A percentile compares a stretch with the other conserved stretches of the same genome.
Evolutionary conservation across 2,888 invertebrate genomes (phyloP).

Genomic region (Caenorhabditis becei): DNA sequence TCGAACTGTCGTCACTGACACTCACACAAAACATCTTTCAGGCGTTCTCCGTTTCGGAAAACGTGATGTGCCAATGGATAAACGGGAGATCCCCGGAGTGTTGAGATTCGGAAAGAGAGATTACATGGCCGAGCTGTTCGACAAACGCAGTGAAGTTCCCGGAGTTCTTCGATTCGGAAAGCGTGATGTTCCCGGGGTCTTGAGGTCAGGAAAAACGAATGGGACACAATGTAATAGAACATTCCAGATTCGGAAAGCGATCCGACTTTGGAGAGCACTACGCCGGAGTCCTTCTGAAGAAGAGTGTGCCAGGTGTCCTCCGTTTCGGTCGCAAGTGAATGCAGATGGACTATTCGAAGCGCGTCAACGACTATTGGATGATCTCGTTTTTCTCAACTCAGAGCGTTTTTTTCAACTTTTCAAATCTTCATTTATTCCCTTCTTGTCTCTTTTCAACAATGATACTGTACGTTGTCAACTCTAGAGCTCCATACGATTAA

Average conservation of each 20-base stretch:
- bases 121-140: constrained; percentile 51
- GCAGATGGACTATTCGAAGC: constrained; percentile 38
- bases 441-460: constrained; percentile 51
- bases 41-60: constrained; percentile 72
- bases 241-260: constrained; percentile 67
- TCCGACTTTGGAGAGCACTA: constrained; percentile 63
- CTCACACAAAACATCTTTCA: constrained; percentile 14
- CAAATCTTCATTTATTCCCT: constrained; percentile 10
- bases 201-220: constrained; percentile 63
- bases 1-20: neutral
- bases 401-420: constrained; percentile 26
- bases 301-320: constrained; percentile 73
- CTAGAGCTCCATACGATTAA: constrained; percentile 58
- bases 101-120: constrained; percentile 61
- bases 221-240: neutral
- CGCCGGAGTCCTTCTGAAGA: constrained; percentile 64
- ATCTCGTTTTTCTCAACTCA: constrained; percentile 48
- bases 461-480: constrained; percentile 58
- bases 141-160: constrained; percentile 63
- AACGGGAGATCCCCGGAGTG: constrained; percentile 68
- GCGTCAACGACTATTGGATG: constrained; percentile 46
- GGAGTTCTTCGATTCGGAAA: constrained; percentile 73
- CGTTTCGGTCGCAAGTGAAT: constrained; percentile 69
- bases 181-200: constrained; percentile 70
- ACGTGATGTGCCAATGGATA: constrained; percentile 60